Conservation (phyloP, 2,113 vertebrate species). For the Boleophthalmus pectinirostris region DNA sequence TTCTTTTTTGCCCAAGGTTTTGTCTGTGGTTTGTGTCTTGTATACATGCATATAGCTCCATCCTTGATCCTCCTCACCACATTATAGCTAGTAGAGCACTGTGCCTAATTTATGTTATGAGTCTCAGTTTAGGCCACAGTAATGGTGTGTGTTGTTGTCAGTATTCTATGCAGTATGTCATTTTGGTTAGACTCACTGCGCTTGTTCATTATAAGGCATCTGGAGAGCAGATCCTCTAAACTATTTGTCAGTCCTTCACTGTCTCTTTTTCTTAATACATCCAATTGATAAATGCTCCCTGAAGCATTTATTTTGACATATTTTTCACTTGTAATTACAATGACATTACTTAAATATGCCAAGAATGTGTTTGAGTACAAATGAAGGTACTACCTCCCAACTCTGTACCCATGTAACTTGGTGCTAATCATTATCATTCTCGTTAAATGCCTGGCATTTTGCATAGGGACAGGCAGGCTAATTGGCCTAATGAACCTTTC, state of each 20-base stretch:
- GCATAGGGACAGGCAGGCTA: conserved; percentile 63
- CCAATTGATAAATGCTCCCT: background rate
- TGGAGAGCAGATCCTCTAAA: background rate
- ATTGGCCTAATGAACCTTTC: conserved; percentile 70
- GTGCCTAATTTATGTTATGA: too few relatives aligned
- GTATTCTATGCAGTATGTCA: background rate
- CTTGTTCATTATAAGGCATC: background rate
- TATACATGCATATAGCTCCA: conserved; percentile 16
- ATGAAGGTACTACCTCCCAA: conserved; percentile 32
- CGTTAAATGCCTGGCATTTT: conserved; percentile 70
- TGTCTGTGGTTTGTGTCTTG: conserved; percentile 42
- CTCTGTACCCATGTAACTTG: conserved; percentile 58
- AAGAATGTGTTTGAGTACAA: conserved; percentile 33
- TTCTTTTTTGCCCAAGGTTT: too few relatives aligned
- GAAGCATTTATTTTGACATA: background rate
- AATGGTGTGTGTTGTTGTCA: background rate
- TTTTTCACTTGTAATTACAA: conserved; percentile 20
- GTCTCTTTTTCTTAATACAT: conserved; percentile 2
- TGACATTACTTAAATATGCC: conserved; percentile 46
- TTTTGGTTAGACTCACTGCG: background rate
- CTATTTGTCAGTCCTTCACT: background rate
- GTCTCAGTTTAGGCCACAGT: background rate
- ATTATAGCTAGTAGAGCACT: conserved; percentile 13
- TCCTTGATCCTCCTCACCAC: background rate
- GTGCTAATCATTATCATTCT: conserved; percentile 71